phyloP scores from a whole-genome alignment of 2,888 invertebrate species.

The Tenthredo distinguenda region DNA sequence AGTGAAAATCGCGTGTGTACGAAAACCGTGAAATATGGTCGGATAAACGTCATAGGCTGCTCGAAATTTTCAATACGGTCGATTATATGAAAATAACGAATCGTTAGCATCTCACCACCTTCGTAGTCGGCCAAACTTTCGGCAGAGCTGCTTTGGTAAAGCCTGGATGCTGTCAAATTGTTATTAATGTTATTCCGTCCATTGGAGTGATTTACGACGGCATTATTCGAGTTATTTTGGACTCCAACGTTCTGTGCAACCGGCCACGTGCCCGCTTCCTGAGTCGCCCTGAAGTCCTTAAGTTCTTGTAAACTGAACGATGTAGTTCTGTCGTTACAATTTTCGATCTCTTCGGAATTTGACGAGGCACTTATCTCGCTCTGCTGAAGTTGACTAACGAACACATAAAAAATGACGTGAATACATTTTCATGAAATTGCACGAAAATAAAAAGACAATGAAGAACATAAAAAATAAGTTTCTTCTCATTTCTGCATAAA shows the following conservation, averaged over 20 bases:
- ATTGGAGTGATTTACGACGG: slow-evolving; percentile 56
- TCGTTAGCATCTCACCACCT: slow-evolving; percentile 70
- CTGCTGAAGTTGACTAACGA: slow-evolving; percentile 68
- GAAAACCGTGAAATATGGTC: not conserved
- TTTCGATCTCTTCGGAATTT: slow-evolving; percentile 65
- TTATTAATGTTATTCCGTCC: slow-evolving; percentile 67
- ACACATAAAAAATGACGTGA: slow-evolving; percentile 43
- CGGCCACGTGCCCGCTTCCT: slow-evolving; percentile 66
- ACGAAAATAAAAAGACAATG: not conserved
- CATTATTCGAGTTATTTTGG: slow-evolving; percentile 63
- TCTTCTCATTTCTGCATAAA: not conserved
- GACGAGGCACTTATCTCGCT: slow-evolving; percentile 62
- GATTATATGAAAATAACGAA: not conserved
- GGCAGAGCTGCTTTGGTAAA: slow-evolving; percentile 77
- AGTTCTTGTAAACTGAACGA: slow-evolving; percentile 56
- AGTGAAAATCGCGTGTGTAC: not conserved
- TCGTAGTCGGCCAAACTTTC: slow-evolving; percentile 81
- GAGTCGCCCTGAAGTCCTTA: slow-evolving; percentile 69
- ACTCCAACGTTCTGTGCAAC: slow-evolving; percentile 70
- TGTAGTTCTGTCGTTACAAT: slow-evolving; percentile 60
- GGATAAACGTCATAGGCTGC: not conserved
- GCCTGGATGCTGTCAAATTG: slow-evolving; percentile 66
- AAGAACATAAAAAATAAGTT: not conserved
- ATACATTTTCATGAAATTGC: not conserved
- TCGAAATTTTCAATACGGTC: not conserved